These are phyloP conservation scores for Folsomia candida DNA, from an alignment of 2,888 invertebrate genomes.

Conservation along the genomic window DNA sequence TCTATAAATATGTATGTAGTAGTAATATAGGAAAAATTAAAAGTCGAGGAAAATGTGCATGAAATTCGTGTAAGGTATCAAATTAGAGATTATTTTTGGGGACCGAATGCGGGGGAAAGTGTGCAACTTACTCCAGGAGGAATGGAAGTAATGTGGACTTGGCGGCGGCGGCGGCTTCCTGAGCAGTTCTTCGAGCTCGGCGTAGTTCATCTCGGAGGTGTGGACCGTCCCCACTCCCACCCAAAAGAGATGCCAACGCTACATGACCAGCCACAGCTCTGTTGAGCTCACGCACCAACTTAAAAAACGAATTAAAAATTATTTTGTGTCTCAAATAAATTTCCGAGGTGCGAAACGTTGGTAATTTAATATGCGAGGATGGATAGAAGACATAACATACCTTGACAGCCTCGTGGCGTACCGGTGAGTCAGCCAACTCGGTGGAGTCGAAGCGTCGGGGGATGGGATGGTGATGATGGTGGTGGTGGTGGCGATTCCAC, in stretches of 20 bases:
- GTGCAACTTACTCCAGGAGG: slow-evolving; percentile 50
- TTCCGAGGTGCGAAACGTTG: too few species aligned
- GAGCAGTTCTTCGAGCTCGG: slow-evolving; percentile 51
- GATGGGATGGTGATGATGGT: slow-evolving; percentile 29
- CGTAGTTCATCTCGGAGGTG: slow-evolving; percentile 52
- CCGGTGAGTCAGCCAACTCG: slow-evolving; percentile 49
- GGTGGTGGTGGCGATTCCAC: slow-evolving; percentile 40
- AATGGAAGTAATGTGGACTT: slow-evolving; percentile 51
- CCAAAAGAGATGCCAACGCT: slow-evolving; percentile 48
- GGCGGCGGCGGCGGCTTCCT: slow-evolving; percentile 52
- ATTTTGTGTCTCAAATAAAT: background rate
- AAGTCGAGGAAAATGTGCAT: too few species aligned
- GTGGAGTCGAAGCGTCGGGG: slow-evolving; percentile 48
- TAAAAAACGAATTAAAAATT: slow-evolving; percentile 23
- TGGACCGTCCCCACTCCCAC: slow-evolving; percentile 52
- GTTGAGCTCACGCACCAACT: slow-evolving; percentile 53
- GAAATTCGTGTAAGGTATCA: too few species aligned
- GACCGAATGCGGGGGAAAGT: too few species aligned
- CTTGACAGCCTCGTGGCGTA: slow-evolving; percentile 48
- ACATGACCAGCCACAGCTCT: slow-evolving; percentile 51
- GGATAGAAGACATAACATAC: slow-evolving; percentile 16
- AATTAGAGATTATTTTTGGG: too few species aligned
- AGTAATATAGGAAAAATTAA: too few species aligned
- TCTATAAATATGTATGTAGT: too few species aligned
- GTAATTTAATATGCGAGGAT: background rate